Evolutionary conservation across 2,113 vertebrate genomes (phyloP).

Genomic region (Muntiacus muntjak): DNA sequence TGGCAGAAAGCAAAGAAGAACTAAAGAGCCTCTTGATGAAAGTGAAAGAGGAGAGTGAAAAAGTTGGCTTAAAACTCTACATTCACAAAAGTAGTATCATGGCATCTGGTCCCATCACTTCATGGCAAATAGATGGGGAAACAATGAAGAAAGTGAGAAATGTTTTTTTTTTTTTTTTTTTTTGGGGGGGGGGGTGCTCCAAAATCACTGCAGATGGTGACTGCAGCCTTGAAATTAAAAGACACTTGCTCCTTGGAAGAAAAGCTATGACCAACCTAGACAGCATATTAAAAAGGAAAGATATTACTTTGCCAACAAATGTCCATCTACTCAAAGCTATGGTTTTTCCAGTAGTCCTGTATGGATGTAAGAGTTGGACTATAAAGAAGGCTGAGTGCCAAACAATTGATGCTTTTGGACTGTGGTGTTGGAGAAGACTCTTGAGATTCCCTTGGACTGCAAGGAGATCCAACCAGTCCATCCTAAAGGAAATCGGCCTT

Average conservation of each 20-base stretch:
- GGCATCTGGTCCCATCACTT: not conserved
- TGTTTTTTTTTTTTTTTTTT: not conserved
- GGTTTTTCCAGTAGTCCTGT: not conserved
- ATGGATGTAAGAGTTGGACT: not conserved
- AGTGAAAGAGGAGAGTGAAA: not conserved
- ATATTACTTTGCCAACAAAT: not conserved
- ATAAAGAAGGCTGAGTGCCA: not conserved
- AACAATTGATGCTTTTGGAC: not conserved
- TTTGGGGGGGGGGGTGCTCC: accelerated
- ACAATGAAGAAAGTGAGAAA: not conserved
- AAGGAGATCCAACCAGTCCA: not conserved
- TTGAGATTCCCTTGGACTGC: not conserved
- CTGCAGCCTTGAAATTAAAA: not conserved
- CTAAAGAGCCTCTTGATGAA: not conserved
- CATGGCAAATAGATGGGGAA: not conserved
- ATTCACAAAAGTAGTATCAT: not conserved
- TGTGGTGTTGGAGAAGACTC: not conserved
- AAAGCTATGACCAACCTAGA: not conserved
- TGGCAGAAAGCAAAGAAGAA: not conserved
- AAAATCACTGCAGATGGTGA: not conserved
- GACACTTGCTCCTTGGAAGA: not conserved
- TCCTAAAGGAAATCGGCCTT: not conserved
- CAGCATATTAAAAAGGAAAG: not conserved
- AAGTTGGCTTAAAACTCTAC: not conserved
- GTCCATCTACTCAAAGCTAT: not conserved